Evolutionary conservation across 2,888 invertebrate genomes (phyloP), one percentile per base, ranked within the genome.

Genomic region (Campoplex capitator): DNA sequence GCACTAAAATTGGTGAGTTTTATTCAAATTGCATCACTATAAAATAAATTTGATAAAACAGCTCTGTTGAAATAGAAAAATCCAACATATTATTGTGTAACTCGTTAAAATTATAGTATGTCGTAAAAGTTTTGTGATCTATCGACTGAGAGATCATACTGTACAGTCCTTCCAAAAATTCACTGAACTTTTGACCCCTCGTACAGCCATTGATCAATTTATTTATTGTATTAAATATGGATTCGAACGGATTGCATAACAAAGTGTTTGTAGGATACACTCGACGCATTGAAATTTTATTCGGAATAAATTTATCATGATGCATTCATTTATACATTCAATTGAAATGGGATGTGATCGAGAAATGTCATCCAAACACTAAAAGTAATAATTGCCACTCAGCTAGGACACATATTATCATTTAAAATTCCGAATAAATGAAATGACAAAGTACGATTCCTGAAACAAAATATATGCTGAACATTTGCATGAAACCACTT

Each of bases 1-100:
- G 88, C 1, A 86, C 89, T 11, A 88, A 74, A 78, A 90, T 83
- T 76, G 76, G 92, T 92, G 90, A 92, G 92, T 92, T 79, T 54
- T 83, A n/a, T 7, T n/a, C 16, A 79, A 35, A 38, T 78, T 82
- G 65, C 38, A 42, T 56, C 9, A 81, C 38, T 0, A 3, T n/a
- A 13, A 13, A 42, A 23, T 16, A 54, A 65, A 16, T 0, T 58
- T 6, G 3, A 38, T 4, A 23, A 56, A 73, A 68, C 38, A 28
- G 9, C 3, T 0, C 18, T 54, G 18, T 35, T 32, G 18, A n/a
- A 54, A 6, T 38, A 6, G 38, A 35, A n/a, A 51, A 16, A 23
- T 48, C 18, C 18, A 32, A 32, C 3, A 8, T 32, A 35, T 16
- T 8, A 32, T 9, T 42, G 42, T 9, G 11, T 3, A n/a, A 11